These are phyloP conservation scores for Caloenas nicobarica DNA, from an alignment of 2,113 vertebrate species.

Conservation along the genomic window DNA sequence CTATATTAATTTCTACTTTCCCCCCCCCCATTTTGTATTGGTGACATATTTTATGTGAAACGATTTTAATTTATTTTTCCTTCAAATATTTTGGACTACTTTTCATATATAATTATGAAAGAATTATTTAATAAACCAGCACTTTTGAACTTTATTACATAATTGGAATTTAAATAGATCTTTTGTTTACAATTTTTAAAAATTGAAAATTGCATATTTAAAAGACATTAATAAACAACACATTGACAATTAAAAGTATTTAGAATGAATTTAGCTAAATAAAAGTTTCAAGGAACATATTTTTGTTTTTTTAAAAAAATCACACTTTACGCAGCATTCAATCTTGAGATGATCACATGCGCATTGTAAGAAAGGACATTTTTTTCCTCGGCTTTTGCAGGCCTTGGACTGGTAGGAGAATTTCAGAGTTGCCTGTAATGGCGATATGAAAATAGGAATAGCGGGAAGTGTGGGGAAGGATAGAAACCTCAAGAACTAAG, in stretches of 20 bases:
- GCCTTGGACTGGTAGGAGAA: not conserved
- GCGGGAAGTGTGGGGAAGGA: slow-evolving; percentile 16
- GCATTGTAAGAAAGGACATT: not conserved
- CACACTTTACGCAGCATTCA: not conserved
- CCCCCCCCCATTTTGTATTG: not conserved
- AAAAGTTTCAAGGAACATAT: not conserved
- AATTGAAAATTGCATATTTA: not conserved
- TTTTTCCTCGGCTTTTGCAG: not conserved
- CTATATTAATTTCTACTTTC: not conserved
- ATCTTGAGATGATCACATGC: not conserved
- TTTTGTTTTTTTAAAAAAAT: not conserved
- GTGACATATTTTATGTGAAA: not conserved
- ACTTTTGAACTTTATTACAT: not conserved
- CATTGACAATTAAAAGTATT: not conserved
- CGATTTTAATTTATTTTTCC: not conserved
- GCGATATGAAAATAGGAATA: slow-evolving; percentile 33
- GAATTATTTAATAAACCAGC: not conserved
- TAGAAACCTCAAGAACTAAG: slow-evolving; percentile 42
- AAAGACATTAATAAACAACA: not conserved
- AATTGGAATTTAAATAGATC: not conserved
- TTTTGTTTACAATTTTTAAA: not conserved
- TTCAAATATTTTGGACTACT: not conserved
- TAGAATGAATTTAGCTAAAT: not conserved
- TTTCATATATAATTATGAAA: not conserved
- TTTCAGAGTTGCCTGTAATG: not conserved